Conservation (phyloP, 37 sponge, comb jelly and placozoan species). For the Diacarnus erythraeanus region DNA sequence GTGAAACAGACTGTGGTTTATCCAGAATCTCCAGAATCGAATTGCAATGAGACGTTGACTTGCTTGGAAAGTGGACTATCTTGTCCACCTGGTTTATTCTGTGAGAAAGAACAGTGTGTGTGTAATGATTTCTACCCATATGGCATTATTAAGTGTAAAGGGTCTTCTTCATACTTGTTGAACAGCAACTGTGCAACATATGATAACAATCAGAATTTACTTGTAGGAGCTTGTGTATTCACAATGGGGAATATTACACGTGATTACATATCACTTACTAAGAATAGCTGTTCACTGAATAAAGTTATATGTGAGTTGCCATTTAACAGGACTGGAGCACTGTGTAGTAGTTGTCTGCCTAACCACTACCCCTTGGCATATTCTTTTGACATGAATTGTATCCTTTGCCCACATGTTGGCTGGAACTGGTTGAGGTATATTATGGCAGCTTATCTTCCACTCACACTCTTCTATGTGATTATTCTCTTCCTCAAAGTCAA, state of each 20-base stretch:
- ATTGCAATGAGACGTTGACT: slow-evolving; percentile 41
- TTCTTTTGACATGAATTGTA: slow-evolving; percentile 26
- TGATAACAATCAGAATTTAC: not conserved
- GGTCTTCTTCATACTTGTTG: not conserved
- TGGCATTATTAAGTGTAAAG: not conserved
- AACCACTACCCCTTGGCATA: slow-evolving; percentile 20
- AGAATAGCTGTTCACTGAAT: not conserved
- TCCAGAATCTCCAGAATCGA: not conserved
- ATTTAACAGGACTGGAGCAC: not conserved
- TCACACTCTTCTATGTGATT: slow-evolving; percentile 43
- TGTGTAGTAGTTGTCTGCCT: slow-evolving; percentile 42
- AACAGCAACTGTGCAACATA: not conserved
- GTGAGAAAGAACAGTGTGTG: not conserved
- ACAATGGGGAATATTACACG: too few relatives aligned
- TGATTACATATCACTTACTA: too few relatives aligned
- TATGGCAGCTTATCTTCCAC: slow-evolving; percentile 23
- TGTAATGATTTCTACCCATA: not conserved
- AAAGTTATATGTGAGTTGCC: not conserved
- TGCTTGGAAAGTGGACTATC: slow-evolving; percentile 5
- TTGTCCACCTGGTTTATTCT: not conserved
- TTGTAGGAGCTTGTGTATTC: too few relatives aligned
- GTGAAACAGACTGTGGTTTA: too few relatives aligned
- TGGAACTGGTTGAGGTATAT: slow-evolving; percentile 8
- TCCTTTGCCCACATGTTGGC: not conserved
- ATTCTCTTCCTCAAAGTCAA: slow-evolving; percentile 60